Evolutionary conservation across 2,888 invertebrate species (phyloP).

Genomic region (Helicoverpa assulta): DNA sequence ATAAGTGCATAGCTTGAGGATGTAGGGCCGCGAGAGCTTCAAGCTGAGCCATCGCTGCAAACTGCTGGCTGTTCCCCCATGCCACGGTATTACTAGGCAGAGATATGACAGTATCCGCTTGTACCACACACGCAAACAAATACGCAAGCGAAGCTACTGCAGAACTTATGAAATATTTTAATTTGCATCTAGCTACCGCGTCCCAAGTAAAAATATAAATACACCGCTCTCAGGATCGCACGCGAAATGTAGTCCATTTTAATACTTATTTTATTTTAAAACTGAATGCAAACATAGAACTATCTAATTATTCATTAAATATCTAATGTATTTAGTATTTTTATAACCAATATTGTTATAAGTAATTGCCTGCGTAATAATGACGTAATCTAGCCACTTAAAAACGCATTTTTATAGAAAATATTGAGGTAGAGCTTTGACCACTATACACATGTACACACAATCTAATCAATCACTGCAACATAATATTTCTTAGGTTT

Average conservation of each 20-base stretch:
- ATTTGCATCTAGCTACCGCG: constrained; percentile 67
- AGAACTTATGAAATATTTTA: constrained; percentile 57
- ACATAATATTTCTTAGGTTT: constrained; percentile 4
- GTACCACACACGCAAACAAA: constrained; percentile 67
- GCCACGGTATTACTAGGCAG: constrained; percentile 68
- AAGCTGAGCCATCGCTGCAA: constrained; percentile 76
- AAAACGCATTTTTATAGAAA: constrained; percentile 37
- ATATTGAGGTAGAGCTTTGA: constrained; percentile 35
- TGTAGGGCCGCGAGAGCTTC: constrained; percentile 80
- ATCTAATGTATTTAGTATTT: background rate
- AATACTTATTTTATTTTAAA: constrained; percentile 7
- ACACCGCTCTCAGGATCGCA: constrained; percentile 61
- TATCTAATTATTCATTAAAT: constrained; percentile 11
- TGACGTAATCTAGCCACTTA: constrained; percentile 6
- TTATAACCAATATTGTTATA: background rate
- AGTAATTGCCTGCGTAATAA: constrained; percentile 35
- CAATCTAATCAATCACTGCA: constrained; percentile 17
- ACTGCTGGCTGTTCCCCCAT: constrained; percentile 73
- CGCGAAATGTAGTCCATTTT: constrained; percentile 51
- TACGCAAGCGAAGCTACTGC: constrained; percentile 69
- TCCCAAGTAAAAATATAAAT: constrained; percentile 59
- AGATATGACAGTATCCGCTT: constrained; percentile 68
- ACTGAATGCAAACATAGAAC: constrained; percentile 20
- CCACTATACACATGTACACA: constrained; percentile 36
- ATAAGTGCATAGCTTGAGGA: constrained; percentile 74